Evolutionary conservation across 2,797 vertebrate genomes (phyloP), one percentile per base, ranked within the genome.

Genomic region (Austrolebias charrua): DNA sequence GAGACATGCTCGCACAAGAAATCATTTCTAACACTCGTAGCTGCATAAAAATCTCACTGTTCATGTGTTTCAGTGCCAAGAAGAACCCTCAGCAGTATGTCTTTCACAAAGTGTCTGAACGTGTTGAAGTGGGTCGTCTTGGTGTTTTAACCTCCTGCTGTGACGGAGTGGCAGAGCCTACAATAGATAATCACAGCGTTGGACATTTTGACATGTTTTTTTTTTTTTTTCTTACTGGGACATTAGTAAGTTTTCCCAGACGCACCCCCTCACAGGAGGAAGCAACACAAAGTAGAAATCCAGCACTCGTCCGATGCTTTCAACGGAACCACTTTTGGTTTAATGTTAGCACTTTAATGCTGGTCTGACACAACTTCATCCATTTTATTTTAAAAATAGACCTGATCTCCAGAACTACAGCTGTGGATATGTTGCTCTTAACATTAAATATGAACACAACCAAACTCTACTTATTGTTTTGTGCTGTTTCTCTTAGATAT

Each of bases 1-100:
- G 60, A 71, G 53, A 73, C 55, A 61, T 58, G 62, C 54, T 45
- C 42, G 2, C 60, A 55, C 48, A 56, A 38, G 64, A 43, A 78
- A 56, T 65, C 5, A 61, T 68, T 29, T 73, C 56, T 43, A 42
- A 75, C 48, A 63, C 59, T 12, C 60, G 29, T 19, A 31, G 53
- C 43, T 4, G 14, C 49, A 51, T 38, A 44, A 19, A 24, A 69
- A 46, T 60, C 28, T 47, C 48, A 47, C 47, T 10, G 33, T 63
- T 48, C 42, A 19, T 54, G 54, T 33, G 38, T 69, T 49, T 51
- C 13, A 46, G 40, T 9, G 31, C 50, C 33, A 19, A 66, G 15
- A 64, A 47, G 15, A 64, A 47, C 19, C 50, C 28, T 28, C 19
- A 33, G 35, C 9, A 51, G 5, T 29, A 8, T 43, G 20, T 69